Base-by-base conservation (phyloP, 2,797 vertebrate species). In the Sciurus vulgaris region DNA sequence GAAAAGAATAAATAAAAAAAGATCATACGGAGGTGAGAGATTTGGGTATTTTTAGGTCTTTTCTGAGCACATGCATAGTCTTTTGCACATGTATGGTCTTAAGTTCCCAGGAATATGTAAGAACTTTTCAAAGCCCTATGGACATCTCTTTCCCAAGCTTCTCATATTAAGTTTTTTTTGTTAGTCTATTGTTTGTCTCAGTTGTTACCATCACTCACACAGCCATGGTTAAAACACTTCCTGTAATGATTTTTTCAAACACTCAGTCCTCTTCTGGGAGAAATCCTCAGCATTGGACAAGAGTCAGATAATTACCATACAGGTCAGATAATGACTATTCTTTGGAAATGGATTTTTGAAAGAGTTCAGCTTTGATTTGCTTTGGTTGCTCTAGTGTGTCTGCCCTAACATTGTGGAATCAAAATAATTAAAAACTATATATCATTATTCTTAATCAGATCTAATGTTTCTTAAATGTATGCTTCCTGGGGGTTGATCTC, bases 21-120 rank as follows among this genome's bases (percentile, higher is more conserved):
- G 18, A 56, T 20, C 20, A 22, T 20, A 70, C 28, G 73, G 35
- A 83, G 56, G 49, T 87, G 41, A 94, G 63, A 76, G 13, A 28
- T 69, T 90, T 69, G 35, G 2, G 13, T 94, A 9, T 76, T 89
- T 77, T 83, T 82, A 85, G 67, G 17, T 86, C 28, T 89, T 92
- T 92, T 47, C 41, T 51, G 69, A 72, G 20, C 74, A 44, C 30
- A 9, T 67, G 13, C 28, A 38, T 73, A 72, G 14, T 49, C 12
- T 4, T 72, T 2, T 70, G n/a, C 54, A 22, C 20, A 33, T 65
- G 13, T 33, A 7, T 65, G 17, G 30, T 65, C 13, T 65, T 96
- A 65, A 91, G 77, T 11, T 91, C 33, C 70, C n/a, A 51, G 8
- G 61, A 67, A 67, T 74, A 65, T 28, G 5, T 70, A 59, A 51